Evolutionary conservation across 2,888 invertebrate genomes (phyloP), one percentile per base, ranked within the genome.

Genomic region (Athetis lepigone): DNA sequence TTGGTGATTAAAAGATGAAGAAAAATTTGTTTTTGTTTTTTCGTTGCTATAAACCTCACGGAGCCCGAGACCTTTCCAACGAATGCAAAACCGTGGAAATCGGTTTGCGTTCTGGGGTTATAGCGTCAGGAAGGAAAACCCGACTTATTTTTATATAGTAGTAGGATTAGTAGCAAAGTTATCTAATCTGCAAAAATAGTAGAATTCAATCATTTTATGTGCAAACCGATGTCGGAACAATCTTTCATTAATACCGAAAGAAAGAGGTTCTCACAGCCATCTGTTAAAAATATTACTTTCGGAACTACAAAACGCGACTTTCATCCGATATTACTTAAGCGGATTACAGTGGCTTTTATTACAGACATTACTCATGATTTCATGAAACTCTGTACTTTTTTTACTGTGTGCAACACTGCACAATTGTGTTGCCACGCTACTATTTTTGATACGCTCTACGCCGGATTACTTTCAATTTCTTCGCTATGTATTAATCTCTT

Each of bases 401-500:
- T 68, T 71, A 52, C 36, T 47, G 56, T 52, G 36, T 66, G 65
- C 73, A 56, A 60, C 46, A 64, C 62, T 33, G 64, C 40, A 58
- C 65, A 43, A 66, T 64, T 59, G 60, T 57, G 69, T 64, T 59
- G 60, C 59, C 33, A 33, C 45, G 39, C 45, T 51, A 50, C 19
- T 58, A 56, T 70, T 79, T 77, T 79, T 58, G 69, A 75, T 65
- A 77, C 79, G 77, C 65, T 77, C 37, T 2, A 23, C 47, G 66
- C 61, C 52, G 61, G 58, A 58, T 65, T 64, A 77, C 77, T 77
- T 72, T 77, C 76, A 58, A 56, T 77, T 79, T 79, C 69, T 13
- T 58, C 25, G 60, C 56, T 49, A 51, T 27, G 39, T 33, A 54
- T 40, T 23, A 25, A 49, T 51, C 18, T 54, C 16, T 33, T 54